Conservation (phyloP, 2,113 vertebrate species). For the Bubo scandiacus region DNA sequence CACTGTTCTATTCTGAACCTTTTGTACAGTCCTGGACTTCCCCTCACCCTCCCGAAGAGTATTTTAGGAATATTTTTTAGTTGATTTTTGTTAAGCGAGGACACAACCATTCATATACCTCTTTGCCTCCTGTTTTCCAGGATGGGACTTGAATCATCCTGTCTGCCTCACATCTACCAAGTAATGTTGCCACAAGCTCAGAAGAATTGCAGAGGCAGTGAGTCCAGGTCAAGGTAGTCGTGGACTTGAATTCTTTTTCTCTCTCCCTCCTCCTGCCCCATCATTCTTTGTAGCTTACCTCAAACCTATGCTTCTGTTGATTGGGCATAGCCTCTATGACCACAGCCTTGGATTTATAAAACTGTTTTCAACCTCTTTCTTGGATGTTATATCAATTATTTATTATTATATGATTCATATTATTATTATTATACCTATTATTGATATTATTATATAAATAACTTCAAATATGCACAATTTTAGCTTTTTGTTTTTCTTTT, state of each 20-base stretch:
- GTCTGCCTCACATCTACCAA: not conserved
- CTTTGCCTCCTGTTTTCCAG: not conserved
- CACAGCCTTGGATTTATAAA: not conserved
- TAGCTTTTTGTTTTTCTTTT: not conserved
- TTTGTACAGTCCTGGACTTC: not conserved
- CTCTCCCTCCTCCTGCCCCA: not conserved
- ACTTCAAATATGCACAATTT: not conserved
- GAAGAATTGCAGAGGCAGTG: not conserved
- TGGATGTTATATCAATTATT: not conserved
- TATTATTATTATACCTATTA: not conserved
- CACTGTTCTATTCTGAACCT: not conserved
- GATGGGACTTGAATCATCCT: not conserved
- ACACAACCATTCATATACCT: not conserved
- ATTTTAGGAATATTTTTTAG: not conserved
- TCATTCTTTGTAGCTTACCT: not conserved
- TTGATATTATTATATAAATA: not conserved
- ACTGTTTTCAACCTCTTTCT: not conserved
- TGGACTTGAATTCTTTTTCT: not conserved
- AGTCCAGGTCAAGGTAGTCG: not conserved
- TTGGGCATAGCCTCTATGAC: not conserved
- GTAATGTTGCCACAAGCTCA: not conserved
- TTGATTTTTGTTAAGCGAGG: not conserved
- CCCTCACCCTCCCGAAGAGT: not conserved
- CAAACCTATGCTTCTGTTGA: not conserved
- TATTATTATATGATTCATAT: not conserved